Base-by-base conservation (phyloP, 2,888 invertebrate species). In the Leptopilina syphax region DNA sequence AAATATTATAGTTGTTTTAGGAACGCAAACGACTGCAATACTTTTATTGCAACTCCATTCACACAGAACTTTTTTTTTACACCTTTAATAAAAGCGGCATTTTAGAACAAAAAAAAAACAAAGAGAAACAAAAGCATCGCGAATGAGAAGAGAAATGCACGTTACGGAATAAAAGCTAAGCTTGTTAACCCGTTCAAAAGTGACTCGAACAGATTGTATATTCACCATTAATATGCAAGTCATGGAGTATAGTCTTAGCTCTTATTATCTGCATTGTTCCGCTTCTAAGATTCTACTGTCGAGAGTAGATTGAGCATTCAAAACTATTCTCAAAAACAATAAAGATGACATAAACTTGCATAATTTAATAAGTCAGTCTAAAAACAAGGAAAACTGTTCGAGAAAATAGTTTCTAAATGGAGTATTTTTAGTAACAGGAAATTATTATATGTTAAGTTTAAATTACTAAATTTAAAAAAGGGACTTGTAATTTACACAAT, bases 1-100 rank as follows among this genome's bases (percentile, higher is more conserved):
- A 73, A 73, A 73, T n/a, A 67, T 67, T 67, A 67, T 67, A 44
- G 67, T 44, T 67, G 67, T 67, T 67, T 18, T 18, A 47, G 67
- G 44, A 67, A 47, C 47, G 47, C 67, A 57, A 73, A 73, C 18
- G 27, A 34, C n/a, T 73, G 34, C 57, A 73, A 73, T 73, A 73
- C 34, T 57, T 73, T 73, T 41, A 57, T 73, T 73, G 73, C n/a
- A 34, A 34, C 57, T 73, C 57, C 50, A 12, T 73, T 57, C n/a
- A n/a, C 57, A 27, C 34, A 13, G 63, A 50, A 50, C 24, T 47
- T 68, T 50, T 70, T 70, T 73, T 73, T 73, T 73, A 13, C 34
- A 57, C n/a, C 41, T n/a, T 57, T 57, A 57, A 41, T 57, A 41
- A 73, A 73, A 73, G 73, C 73, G n/a, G 34, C 57, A n/a, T 73